A percentile compares a stretch with the other conserved stretches of the same genome.
Conservation (phyloP, 1,140 invertebrate genomes). For the Lepidostoma basale region DNA sequence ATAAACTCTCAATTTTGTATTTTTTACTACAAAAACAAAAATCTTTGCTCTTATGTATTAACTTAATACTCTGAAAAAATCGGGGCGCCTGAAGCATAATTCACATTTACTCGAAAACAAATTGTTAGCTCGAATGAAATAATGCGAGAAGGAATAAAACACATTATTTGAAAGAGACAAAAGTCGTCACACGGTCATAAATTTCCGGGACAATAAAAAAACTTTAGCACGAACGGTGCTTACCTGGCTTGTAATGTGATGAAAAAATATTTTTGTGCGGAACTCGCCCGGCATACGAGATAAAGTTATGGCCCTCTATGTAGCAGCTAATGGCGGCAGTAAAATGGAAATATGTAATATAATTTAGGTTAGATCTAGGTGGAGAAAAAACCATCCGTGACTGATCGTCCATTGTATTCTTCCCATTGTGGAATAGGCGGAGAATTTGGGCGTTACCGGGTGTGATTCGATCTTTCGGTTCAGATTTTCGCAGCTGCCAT, state of each 20-base stretch:
- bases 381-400: slow-evolving; percentile 25
- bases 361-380: slow-evolving; percentile 11
- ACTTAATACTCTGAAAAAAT: no score
- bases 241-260: slow-evolving; percentile 13
- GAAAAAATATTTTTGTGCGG: neutral
- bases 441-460: slow-evolving; percentile 33
- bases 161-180: no score
- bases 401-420: slow-evolving; percentile 34
- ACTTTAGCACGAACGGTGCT: neutral
- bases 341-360: slow-evolving; percentile 14
- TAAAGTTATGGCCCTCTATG: neutral
- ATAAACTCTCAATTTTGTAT: no score
- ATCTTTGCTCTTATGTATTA: no score
- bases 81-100: no score
- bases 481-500: slow-evolving; percentile 39
- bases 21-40: no score
- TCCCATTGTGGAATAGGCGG: slow-evolving; percentile 36
- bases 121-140: no score
- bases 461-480: slow-evolving; percentile 25
- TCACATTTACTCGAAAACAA: no score
- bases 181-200: neutral
- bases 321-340: slow-evolving; percentile 4
- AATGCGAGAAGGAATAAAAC: no score
- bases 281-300: neutral
- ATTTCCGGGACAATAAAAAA: neutral